These are phyloP conservation scores for Miniopterus natalensis DNA, from an alignment of 2,113 vertebrate species.

Conservation along the genomic window DNA sequence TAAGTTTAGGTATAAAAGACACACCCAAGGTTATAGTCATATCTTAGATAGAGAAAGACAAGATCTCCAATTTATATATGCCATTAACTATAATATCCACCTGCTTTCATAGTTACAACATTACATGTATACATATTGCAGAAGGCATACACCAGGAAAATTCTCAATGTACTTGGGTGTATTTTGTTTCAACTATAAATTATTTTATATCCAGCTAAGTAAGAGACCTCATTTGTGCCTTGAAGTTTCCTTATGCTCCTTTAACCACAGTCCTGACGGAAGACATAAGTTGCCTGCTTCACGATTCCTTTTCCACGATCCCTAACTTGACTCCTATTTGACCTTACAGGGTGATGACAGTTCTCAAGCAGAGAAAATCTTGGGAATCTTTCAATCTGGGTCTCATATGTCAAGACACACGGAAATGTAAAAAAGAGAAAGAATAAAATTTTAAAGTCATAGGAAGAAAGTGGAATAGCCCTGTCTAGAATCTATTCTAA, in stretches of 20 bases:
- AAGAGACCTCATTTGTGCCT: not conserved
- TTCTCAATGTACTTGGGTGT: not conserved
- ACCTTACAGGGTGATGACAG: not conserved
- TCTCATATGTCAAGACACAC: not conserved
- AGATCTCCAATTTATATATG: not conserved
- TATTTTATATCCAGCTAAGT: not conserved
- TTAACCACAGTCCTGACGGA: not conserved
- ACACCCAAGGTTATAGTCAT: not conserved
- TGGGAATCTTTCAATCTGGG: not conserved
- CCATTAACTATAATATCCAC: not conserved
- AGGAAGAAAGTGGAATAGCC: not conserved
- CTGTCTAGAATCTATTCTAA: not conserved
- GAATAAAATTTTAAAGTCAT: not conserved
- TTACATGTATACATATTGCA: not conserved
- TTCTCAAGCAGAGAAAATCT: not conserved
- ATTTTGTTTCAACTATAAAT: slow-evolving; percentile 23
- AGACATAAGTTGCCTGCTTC: not conserved
- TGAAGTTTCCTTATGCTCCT: not conserved
- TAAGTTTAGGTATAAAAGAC: not conserved
- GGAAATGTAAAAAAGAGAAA: not conserved
- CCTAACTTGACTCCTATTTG: not conserved
- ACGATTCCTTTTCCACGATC: not conserved
- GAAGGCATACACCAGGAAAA: not conserved
- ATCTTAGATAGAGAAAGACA: not conserved
- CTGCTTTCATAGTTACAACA: not conserved